These are phyloP conservation scores for Steinernema carpocapsae DNA, from an alignment of 2,888 invertebrate species.

Conservation along the genomic window DNA sequence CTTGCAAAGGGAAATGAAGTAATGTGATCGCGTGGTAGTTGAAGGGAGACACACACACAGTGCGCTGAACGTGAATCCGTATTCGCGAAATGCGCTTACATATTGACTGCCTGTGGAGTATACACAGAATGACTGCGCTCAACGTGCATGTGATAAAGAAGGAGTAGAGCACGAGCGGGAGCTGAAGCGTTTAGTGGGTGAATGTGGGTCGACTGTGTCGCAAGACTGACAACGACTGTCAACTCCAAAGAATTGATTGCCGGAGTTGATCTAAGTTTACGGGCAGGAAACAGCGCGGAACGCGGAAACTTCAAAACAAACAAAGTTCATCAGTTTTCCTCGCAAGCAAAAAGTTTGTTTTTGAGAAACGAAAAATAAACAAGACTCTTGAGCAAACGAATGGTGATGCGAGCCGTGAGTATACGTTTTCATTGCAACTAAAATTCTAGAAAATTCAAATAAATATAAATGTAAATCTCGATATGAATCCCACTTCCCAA, in stretches of 20 bases:
- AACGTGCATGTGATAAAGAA: slow-evolving; percentile 18
- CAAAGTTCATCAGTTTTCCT: no score
- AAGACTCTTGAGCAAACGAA: no score
- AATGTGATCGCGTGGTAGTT: background rate
- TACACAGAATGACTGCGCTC: slow-evolving; percentile 31
- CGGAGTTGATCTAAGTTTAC: background rate
- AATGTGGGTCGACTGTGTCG: slow-evolving; percentile 33
- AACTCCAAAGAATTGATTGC: slow-evolving; percentile 5
- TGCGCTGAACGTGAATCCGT: background rate
- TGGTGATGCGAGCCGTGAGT: no score
- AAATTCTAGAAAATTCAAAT: no score
- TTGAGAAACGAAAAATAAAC: no score
- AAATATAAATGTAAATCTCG: no score
- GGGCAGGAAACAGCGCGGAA: background rate
- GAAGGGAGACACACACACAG: no score
- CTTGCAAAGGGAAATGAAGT: background rate
- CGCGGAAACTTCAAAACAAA: no score
- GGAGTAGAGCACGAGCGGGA: slow-evolving; percentile 20
- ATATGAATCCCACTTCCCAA: no score
- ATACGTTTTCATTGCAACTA: no score
- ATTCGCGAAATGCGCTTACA: slow-evolving; percentile 22
- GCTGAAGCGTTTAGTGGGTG: slow-evolving; percentile 30
- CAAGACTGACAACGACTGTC: slow-evolving; percentile 23
- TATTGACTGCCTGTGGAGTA: background rate
- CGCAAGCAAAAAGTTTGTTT: no score